phyloP scores from a whole-genome alignment of 2,888 invertebrate genomes.

The Metopia argyrocephala region DNA sequence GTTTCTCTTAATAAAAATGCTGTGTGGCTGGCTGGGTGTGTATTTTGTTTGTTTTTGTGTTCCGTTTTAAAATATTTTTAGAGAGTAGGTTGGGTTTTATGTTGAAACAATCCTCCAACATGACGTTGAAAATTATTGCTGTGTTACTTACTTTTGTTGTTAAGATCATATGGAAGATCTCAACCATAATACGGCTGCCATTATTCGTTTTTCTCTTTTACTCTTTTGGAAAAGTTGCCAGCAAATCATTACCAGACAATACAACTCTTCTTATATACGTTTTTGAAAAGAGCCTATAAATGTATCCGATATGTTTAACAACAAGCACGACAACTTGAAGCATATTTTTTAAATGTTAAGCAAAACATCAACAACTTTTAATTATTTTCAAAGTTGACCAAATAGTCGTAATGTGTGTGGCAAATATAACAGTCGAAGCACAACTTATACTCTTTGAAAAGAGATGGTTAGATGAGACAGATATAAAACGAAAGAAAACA shows the following conservation, averaged over 20 bases:
- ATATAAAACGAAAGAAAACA: background rate
- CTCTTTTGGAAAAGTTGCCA: slow-evolving; percentile 16
- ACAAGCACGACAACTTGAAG: no score
- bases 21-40: no score
- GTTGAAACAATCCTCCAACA: slow-evolving; percentile 35
- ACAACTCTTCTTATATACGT: slow-evolving; percentile 6
- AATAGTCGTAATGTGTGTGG: no score
- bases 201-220: slow-evolving; percentile 72
- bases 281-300: no score
- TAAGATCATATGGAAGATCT: slow-evolving; percentile 25
- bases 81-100: slow-evolving; percentile 57
- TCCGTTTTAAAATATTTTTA: background rate
- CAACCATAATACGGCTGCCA: slow-evolving; percentile 68
- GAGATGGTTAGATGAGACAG: background rate
- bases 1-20: slow-evolving; percentile 8
- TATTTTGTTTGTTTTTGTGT: background rate
- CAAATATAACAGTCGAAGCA: no score
- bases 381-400: no score
- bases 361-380: no score
- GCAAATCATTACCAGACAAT: background rate
- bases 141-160: slow-evolving; percentile 7
- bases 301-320: no score
- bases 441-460: no score
- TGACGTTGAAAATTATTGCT: slow-evolving; percentile 11
- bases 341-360: no score